Base-by-base conservation (phyloP, 1,140 invertebrate species). In the Danaus melanippus region DNA sequence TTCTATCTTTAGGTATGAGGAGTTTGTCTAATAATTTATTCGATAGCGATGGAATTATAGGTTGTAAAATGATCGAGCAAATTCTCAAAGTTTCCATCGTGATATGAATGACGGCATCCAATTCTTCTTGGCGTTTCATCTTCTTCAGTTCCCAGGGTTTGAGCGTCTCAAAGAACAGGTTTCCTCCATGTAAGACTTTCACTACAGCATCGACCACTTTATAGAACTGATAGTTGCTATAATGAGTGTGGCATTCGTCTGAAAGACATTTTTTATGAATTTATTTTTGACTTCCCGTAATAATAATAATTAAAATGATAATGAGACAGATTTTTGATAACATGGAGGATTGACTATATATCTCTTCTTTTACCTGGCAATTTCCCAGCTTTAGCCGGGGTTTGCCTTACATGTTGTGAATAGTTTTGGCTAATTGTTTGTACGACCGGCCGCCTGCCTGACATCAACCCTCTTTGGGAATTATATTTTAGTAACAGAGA, bases 131-230 rank as follows among this genome's bases (percentile, higher is more conserved):
- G 17, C 69, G 67, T 53, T 89, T 75, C 0, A 71, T 66, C 61
- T 90, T 89, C 54, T 73, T 72, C 46, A 99, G 87, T 62, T 92
- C 88, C 98, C 98, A 99, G 0, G 97, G 97, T 79, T 94, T 92
- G 54, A 93, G 89, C 7, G 91, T 84, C 66, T 98, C 92, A 60
- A 99, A 92, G 89, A 98, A 95, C 57, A 91, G 85, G 89, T 99
- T 99, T 1, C 94, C 91, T 32, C 89, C 81, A 72, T 93, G 92
- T 8, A 98, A 81, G 4, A 90, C 88, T 17, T 86, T 78, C 80
- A 98, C 94, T 0, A 95, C 90, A 0, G 84, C 82, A 71, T 98
- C 95, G 0, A 96, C 90, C 0, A 90, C 96, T 82, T 92, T 92
- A 87, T 97, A 95, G 76, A 97, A 94, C 69, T 96, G 91, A 72